Evolutionary conservation across 2,797 vertebrate species (phyloP), one percentile per base, ranked within the genome.

Genomic region (Leptodactylus fallax): DNA sequence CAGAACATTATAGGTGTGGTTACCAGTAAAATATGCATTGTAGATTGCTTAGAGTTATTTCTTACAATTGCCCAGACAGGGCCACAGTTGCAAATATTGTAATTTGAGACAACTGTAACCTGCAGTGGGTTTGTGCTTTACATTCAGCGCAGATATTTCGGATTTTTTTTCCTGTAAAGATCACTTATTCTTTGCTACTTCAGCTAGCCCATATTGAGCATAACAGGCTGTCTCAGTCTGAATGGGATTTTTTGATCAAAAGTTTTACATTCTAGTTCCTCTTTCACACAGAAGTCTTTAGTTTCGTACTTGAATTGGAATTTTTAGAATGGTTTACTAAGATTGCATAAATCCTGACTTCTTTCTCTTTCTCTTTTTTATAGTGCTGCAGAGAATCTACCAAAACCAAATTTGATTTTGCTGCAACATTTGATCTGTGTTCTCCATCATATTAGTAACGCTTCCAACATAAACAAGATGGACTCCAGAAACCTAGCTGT

Each of bases 401-500:
- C 98, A 0, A 90, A 79, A 84, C 95, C 94, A 88, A 98, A 99
- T 91, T 92, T 94, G 0, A 81, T 95, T 87, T 93, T 99, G 89
- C 95, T 99, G 90, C 96, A 95, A 91, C 92, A 96, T 88, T 91
- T 99, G 71, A 91, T 97, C 51, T 96, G 94, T 2, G 90, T 99
- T 90, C 95, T 99, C 10, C 92, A 94, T 86, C 96, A 95, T 91
- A 96, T 99, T 92, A 96, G 96, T 67, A 93, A 94, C 90, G 96
- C 87, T 0, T 92, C 95, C 0, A 89, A 96, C 27, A 89, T 91
- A 90, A 99, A 93, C 95, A 98, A 94, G 93, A 99, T 99, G 98
- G 96, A 96, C 71, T 94, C 97, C 85, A 91, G 92, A 92, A 99
- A 99, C 78, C 92, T 99, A 61, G 97, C 98, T 2, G 96, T 98